Base-by-base conservation (phyloP, 1,140 invertebrate species). In the Meloidogyne exigua region DNA sequence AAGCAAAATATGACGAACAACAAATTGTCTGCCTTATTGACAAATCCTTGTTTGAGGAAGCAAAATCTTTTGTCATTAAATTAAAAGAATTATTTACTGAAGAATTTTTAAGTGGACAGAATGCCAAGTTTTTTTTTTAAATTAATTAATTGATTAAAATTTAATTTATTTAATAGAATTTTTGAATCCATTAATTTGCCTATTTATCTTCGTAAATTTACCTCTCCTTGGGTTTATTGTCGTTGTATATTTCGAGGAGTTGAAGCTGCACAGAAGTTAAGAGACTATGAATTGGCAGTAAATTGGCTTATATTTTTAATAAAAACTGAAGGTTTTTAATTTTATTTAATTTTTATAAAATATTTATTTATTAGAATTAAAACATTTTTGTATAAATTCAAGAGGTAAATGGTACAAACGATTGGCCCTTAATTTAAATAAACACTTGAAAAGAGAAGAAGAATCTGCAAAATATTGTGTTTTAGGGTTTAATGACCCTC, bases 351-450 rank as follows among this genome's bases (percentile, higher is more conserved):
- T 57, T 21, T n/a, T 25, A 36, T 23, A 42, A 72, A 0, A 39
- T 68, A 21, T 13, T 69, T 26, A 9, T 21, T 4, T 57, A 68
- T 0, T 26, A 82, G 81, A 68, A 23, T 18, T 80, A 9, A 39
- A 75, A 67, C 42, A 26, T 49, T 79, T 77, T 28, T 83, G 81
- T 63, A 13, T 68, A 7, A 77, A 82, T 80, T 76, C 63, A 4
- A 80, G 82, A 36, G 83, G 83, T 15, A 23, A 39, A 9, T 82
- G 78, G 78, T 85, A 82, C 63, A 72, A 82, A 23, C 72, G 83
- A 25, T 75, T 85, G 15, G 75, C 80, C 3, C 64, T 85, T 2
- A 85, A 85, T 77, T 69, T 86, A 36, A 75, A 83, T 49, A 68
- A 65, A 23, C 84, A 85, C 75, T 36, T 85, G 36, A 85, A 85